A percentile compares a stretch with the other conserved stretches of the same genome.
These are phyloP conservation scores for Mythimna vitellina DNA, from an alignment of 2,888 invertebrate genomes.

Conservation along the genomic window DNA sequence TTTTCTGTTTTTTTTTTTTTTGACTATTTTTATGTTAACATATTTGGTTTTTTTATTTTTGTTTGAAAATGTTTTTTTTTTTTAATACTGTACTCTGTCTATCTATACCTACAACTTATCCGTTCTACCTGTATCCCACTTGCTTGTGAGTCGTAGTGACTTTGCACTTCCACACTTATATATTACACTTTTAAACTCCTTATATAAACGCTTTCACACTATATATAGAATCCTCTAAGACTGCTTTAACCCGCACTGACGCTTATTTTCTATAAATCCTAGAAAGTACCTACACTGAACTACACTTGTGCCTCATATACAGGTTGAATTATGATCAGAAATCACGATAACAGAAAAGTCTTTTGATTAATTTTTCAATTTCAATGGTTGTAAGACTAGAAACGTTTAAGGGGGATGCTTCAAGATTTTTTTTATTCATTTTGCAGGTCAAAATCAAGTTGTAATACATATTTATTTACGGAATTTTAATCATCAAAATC, in stretches of 20 bases:
- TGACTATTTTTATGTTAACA: conserved; percentile 76
- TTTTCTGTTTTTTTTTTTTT: conserved; percentile 78
- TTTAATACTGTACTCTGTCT: conserved; percentile 84
- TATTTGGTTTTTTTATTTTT: conserved; percentile 78
- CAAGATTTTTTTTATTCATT: no score
- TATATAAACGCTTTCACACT: conserved; percentile 38
- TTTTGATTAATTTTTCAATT: neutral
- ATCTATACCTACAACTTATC: conserved; percentile 84
- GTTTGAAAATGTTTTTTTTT: conserved; percentile 73
- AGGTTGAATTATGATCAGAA: neutral
- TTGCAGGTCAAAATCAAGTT: no score
- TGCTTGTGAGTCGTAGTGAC: conserved; percentile 78
- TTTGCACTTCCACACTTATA: conserved; percentile 74
- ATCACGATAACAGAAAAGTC: neutral
- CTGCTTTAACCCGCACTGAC: conserved; percentile 40
- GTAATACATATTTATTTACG: no score
- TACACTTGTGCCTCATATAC: conserved; percentile 11
- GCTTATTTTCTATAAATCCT: conserved; percentile 39
- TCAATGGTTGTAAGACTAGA: neutral
- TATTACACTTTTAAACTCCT: conserved; percentile 52
- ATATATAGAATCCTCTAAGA: conserved; percentile 27
- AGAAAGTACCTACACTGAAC: conserved; percentile 22
- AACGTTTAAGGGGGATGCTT: neutral
- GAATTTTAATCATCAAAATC: no score
- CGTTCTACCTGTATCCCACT: conserved; percentile 73